These are phyloP conservation scores for Lomographa bimaculata DNA, from an alignment of 2,888 invertebrate genomes.

Conservation along the genomic window DNA sequence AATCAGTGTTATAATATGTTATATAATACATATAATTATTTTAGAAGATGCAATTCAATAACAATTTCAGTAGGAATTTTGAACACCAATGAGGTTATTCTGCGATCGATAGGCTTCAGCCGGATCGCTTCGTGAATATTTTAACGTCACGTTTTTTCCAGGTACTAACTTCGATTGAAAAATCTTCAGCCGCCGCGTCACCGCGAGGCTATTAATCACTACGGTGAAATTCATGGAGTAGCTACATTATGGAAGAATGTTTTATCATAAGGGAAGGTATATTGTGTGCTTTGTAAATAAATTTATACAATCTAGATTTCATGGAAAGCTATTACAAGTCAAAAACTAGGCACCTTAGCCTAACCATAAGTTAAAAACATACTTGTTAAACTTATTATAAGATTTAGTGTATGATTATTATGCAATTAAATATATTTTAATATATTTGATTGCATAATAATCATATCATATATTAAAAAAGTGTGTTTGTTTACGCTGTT, in stretches of 20 bases:
- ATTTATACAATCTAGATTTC: constrained; percentile 11
- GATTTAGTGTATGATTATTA: no score
- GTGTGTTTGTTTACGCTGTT: no score
- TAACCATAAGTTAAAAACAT: no score
- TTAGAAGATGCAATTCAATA: no score
- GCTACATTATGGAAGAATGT: constrained; percentile 33
- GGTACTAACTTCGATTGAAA: constrained; percentile 53
- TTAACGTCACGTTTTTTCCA: constrained; percentile 51
- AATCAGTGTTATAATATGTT: no score
- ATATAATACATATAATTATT: no score
- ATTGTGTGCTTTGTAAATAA: constrained; percentile 24
- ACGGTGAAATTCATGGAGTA: constrained; percentile 37
- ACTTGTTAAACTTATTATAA: no score
- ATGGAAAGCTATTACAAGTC: constrained; percentile 5
- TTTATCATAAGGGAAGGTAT: constrained; percentile 31
- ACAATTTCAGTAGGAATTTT: no score
- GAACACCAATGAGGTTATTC: constrained; percentile 22
- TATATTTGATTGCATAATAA: no score
- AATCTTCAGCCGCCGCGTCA: constrained; percentile 48
- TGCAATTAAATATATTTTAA: no score
- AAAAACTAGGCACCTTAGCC: constrained; percentile 9
- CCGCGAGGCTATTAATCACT: constrained; percentile 52
- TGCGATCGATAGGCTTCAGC: constrained; percentile 35
- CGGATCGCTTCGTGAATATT: constrained; percentile 50
- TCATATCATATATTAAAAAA: no score